These are phyloP conservation scores for Enteromius viviparus DNA, from an alignment of 2,797 vertebrate species.

Conservation along the genomic window DNA sequence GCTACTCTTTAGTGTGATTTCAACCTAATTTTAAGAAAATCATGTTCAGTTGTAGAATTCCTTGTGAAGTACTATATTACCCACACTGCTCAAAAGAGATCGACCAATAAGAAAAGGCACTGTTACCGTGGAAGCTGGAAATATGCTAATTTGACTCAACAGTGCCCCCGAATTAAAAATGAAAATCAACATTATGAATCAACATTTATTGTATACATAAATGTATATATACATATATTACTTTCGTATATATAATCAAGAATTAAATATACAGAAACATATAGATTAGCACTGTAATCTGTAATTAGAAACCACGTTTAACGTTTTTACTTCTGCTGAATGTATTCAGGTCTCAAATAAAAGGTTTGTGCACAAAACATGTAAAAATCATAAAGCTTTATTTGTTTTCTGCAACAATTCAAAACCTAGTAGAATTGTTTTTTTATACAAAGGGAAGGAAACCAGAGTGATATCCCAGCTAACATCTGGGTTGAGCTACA, in stretches of 20 bases:
- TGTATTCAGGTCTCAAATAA: neutral
- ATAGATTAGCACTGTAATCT: neutral
- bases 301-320: neutral
- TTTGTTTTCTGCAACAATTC: no score
- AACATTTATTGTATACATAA: no score
- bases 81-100: neutral
- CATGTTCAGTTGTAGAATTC: neutral
- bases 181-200: neutral
- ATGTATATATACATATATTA: no score
- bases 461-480: neutral
- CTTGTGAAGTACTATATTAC: neutral
- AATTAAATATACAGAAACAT: neutral
- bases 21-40: neutral
- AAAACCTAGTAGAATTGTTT: no score
- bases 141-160: neutral
- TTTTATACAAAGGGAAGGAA: neutral
- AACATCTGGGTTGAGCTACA: neutral
- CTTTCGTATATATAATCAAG: no score
- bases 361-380: no score
- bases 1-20: neutral
- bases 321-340: neutral
- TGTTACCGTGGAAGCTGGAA: constrained; percentile 5
- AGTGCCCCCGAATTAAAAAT: no score
- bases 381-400: no score
- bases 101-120: neutral